phyloP scores from a whole-genome alignment of 2,113 vertebrate species.

The Perccottus glenii region DNA sequence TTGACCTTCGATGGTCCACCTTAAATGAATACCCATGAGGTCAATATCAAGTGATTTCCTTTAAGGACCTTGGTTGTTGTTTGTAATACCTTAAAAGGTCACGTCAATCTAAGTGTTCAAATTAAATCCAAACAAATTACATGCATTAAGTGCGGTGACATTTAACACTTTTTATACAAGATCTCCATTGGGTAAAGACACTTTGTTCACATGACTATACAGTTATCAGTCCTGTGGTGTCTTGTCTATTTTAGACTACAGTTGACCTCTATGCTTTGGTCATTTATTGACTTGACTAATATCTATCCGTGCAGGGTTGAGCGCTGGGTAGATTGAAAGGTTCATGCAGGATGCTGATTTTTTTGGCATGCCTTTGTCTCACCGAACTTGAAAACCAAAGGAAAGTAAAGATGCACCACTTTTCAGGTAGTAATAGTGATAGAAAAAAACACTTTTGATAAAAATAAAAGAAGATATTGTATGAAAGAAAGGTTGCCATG shows the following conservation, averaged over 20 bases:
- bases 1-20: conserved; percentile 13
- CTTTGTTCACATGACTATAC: background rate
- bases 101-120: conserved; percentile 35
- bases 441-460: conserved; percentile 20
- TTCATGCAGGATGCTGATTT: background rate
- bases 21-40: conserved; percentile 29
- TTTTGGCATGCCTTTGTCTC: background rate
- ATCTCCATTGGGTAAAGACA: background rate
- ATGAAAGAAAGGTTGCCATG: conserved; percentile 39
- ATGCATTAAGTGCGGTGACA: conserved; percentile 44
- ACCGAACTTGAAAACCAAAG: too few species aligned
- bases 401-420: conserved; percentile 3
- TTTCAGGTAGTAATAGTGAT: conserved; percentile 18
- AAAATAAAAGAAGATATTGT: conserved; percentile 8
- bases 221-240: background rate
- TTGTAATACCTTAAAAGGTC: conserved; percentile 73
- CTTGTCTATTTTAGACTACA: background rate
- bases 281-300: conserved; percentile 13
- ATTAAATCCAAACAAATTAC: conserved; percentile 59
- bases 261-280: background rate
- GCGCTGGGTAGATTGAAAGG: background rate
- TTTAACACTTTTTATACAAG: conserved; percentile 44
- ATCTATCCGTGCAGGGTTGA: background rate
- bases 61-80: conserved; percentile 62
- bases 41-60: conserved; percentile 59